These are phyloP conservation scores for Ciconia boyciana DNA, from an alignment of 2,113 vertebrate genomes.

Conservation along the genomic window DNA sequence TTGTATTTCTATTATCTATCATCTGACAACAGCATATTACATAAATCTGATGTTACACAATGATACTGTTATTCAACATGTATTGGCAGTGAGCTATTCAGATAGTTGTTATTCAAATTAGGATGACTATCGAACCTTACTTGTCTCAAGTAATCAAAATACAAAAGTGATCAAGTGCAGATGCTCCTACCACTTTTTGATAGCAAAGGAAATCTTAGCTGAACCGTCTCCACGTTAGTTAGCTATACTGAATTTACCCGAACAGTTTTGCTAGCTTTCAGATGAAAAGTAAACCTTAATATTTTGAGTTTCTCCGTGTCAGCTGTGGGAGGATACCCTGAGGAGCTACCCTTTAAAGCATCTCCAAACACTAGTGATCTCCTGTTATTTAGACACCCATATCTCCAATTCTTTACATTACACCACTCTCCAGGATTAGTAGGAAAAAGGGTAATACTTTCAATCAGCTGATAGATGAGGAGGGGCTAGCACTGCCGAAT, in stretches of 20 bases:
- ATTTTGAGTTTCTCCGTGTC: slow-evolving; percentile 8
- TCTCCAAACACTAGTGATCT: slow-evolving; percentile 37
- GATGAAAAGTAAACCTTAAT: slow-evolving; percentile 33
- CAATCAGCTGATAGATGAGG: slow-evolving; percentile 24
- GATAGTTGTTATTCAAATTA: background rate
- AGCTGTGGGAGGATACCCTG: background rate
- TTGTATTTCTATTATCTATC: background rate
- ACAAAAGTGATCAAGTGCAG: background rate
- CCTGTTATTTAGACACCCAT: slow-evolving; percentile 47
- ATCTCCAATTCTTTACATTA: slow-evolving; percentile 34
- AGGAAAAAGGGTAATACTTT: slow-evolving; percentile 49
- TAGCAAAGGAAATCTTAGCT: background rate
- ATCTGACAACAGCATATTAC: background rate
- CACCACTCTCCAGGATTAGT: slow-evolving; percentile 48
- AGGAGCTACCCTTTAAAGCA: slow-evolving; percentile 55
- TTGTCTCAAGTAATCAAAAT: slow-evolving; percentile 2
- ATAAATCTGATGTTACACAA: slow-evolving; percentile 21
- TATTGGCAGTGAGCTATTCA: background rate
- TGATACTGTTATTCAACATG: background rate
- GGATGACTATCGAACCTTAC: background rate
- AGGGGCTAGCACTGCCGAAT: slow-evolving; percentile 11
- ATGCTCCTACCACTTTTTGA: background rate
- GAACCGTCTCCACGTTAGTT: background rate
- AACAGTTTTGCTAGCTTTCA: slow-evolving; percentile 29
- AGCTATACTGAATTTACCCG: background rate